Percentiles rank a stretch among this genome's conserved stretches.
phyloP scores from a whole-genome alignment of 2,797 vertebrate species.

The Trematomus bernacchii region DNA sequence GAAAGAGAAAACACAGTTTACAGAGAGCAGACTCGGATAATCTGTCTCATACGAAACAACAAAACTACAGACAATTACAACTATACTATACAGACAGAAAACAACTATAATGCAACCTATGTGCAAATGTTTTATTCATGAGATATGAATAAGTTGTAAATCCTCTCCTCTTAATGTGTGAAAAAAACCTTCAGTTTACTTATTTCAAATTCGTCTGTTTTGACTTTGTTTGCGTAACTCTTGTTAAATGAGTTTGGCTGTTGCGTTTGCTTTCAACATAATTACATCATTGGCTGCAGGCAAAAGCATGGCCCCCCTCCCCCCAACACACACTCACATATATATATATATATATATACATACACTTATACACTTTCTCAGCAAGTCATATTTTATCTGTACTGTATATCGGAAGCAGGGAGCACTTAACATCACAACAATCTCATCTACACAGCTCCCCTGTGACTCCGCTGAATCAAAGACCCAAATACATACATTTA shows the following conservation, averaged over 20 bases:
- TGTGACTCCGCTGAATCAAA: slow-evolving; percentile 59
- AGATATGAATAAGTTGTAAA: slow-evolving; percentile 4
- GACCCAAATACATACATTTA: slow-evolving; percentile 71
- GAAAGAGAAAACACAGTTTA: slow-evolving; percentile 77
- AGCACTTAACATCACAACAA: slow-evolving; percentile 51
- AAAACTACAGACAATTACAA: slow-evolving; percentile 11
- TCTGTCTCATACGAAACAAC: slow-evolving; percentile 4
- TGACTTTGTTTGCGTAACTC: slow-evolving; percentile 67
- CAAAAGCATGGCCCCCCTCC: slow-evolving; percentile 42
- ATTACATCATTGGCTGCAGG: slow-evolving; percentile 84
- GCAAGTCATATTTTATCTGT: slow-evolving; percentile 59
- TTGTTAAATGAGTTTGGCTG: slow-evolving; percentile 60
- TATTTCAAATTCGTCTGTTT: slow-evolving; percentile 51
- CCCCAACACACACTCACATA: background rate
- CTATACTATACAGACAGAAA: background rate
- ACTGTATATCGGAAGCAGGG: slow-evolving; percentile 53
- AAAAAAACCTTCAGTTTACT: slow-evolving; percentile 15
- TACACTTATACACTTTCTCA: slow-evolving; percentile 7
- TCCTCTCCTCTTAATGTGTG: slow-evolving; percentile 3
- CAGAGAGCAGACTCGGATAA: slow-evolving; percentile 20
- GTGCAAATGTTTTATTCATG: background rate
- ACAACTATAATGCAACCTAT: background rate
- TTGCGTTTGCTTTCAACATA: slow-evolving; percentile 83
- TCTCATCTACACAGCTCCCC: slow-evolving; percentile 62
- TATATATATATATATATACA: too few relatives aligned